These are phyloP conservation scores for Myopa testacea DNA, from an alignment of 2,888 invertebrate genomes.

Conservation along the genomic window DNA sequence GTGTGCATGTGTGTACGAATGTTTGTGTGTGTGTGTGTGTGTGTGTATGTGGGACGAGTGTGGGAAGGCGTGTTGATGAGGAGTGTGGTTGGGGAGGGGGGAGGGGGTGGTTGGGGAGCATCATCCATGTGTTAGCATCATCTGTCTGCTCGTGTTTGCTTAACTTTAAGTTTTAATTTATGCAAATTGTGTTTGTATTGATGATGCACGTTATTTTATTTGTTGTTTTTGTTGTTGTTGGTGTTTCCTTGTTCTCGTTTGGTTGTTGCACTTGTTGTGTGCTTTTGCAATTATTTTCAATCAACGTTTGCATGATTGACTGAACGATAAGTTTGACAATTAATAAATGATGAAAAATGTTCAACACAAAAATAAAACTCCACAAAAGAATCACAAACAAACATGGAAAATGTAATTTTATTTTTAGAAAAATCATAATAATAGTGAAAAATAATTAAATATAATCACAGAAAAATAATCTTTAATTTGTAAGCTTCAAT, in stretches of 20 bases:
- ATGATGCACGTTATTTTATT: not conserved
- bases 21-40: too few species aligned
- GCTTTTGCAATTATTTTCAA: constrained; percentile 31
- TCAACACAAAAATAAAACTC: not conserved
- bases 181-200: constrained; percentile 34
- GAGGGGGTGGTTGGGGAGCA: not conserved
- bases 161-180: constrained; percentile 33
- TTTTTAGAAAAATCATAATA: too few species aligned
- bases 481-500: too few species aligned
- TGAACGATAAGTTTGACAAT: constrained; percentile 1
- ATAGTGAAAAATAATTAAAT: too few species aligned
- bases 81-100: not conserved
- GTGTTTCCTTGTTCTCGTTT: not conserved
- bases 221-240: constrained; percentile 5
- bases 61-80: not conserved
- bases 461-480: too few species aligned
- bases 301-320: constrained; percentile 11
- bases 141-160: not conserved
- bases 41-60: too few species aligned
- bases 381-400: not conserved
- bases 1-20: not conserved
- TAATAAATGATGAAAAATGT: not conserved
- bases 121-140: not conserved
- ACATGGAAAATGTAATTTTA: not conserved
- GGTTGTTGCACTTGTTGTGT: not conserved